These are phyloP conservation scores for Poeciliopsis gracilis DNA, from an alignment of 2,797 vertebrate species.

Conservation along the genomic window DNA sequence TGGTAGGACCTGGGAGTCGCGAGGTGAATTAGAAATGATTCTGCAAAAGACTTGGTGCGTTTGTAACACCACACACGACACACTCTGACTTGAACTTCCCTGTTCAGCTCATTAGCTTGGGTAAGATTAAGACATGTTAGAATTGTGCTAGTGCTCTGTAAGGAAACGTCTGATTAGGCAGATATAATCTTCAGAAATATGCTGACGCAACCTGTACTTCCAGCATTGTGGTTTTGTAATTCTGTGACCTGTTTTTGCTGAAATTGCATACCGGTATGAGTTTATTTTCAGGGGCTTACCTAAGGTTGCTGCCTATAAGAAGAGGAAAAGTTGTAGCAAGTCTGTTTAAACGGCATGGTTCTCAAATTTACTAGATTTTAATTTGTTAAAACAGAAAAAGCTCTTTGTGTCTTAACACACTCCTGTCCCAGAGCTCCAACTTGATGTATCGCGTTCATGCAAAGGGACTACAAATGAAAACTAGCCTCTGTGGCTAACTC, in stretches of 20 bases:
- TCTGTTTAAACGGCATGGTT: background rate
- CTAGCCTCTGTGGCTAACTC: too few relatives aligned
- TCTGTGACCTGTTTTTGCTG: constrained; percentile 37
- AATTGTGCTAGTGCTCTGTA: background rate
- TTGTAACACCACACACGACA: background rate
- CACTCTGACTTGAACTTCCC: background rate
- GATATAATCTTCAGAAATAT: constrained; percentile 39
- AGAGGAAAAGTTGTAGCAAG: background rate
- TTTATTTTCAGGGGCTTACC: background rate
- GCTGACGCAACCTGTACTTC: constrained; percentile 32
- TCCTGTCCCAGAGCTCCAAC: background rate
- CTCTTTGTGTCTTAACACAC: background rate
- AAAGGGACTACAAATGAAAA: background rate
- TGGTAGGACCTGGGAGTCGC: constrained; percentile 3
- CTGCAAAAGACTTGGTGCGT: background rate
- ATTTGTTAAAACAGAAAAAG: background rate
- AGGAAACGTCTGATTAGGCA: constrained; percentile 17
- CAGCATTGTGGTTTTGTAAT: constrained; percentile 50
- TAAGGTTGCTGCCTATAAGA: background rate
- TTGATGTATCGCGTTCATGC: background rate
- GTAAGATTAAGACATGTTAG: background rate
- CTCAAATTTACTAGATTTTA: background rate
- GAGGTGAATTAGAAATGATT: background rate
- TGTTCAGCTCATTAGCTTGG: background rate
- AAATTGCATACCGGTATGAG: background rate